phyloP scores from a whole-genome alignment of 1,140 invertebrate species.

The Stenopsyche tienmushanensis region DNA sequence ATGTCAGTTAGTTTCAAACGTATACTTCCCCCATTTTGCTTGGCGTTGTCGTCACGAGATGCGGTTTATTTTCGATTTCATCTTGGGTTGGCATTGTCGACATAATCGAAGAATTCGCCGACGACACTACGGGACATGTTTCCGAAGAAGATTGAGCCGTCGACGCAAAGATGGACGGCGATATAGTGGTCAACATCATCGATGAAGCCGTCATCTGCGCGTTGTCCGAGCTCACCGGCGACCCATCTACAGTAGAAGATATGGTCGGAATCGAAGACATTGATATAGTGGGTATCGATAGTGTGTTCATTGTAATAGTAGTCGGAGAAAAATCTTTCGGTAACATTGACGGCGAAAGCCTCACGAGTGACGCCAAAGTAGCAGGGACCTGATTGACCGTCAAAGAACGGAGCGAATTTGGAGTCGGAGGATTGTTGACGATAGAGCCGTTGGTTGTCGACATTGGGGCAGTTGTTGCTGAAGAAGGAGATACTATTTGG shows the following conservation, averaged over 20 bases:
- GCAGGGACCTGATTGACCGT: constrained; percentile 35
- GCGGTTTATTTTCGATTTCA: constrained; percentile 8
- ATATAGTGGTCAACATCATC: background rate
- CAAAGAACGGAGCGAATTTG: constrained; percentile 43
- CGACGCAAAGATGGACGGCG: background rate
- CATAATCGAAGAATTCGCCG: background rate
- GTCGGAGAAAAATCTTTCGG: background rate
- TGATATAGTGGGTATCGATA: background rate
- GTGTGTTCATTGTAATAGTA: background rate
- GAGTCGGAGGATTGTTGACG: constrained; percentile 43
- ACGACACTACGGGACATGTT: too few species aligned
- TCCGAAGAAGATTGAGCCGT: too few species aligned
- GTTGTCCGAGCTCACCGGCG: background rate
- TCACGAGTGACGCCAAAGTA: constrained; percentile 42
- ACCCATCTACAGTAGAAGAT: background rate
- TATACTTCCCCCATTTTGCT: constrained; percentile 22
- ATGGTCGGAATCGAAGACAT: constrained; percentile 4
- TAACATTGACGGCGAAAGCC: constrained; percentile 21
- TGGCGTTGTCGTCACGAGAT: constrained; percentile 3
- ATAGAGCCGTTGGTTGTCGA: constrained; percentile 46
- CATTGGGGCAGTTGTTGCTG: constrained; percentile 44
- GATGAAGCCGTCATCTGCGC: background rate
- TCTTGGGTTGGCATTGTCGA: background rate
- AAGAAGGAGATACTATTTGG: constrained; percentile 47
- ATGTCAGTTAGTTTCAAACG: constrained; percentile 5